Percentiles rank a stretch among this genome's conserved stretches.
phyloP scores from a whole-genome alignment of 2,888 invertebrate genomes.

The Eupithecia subumbrata region DNA sequence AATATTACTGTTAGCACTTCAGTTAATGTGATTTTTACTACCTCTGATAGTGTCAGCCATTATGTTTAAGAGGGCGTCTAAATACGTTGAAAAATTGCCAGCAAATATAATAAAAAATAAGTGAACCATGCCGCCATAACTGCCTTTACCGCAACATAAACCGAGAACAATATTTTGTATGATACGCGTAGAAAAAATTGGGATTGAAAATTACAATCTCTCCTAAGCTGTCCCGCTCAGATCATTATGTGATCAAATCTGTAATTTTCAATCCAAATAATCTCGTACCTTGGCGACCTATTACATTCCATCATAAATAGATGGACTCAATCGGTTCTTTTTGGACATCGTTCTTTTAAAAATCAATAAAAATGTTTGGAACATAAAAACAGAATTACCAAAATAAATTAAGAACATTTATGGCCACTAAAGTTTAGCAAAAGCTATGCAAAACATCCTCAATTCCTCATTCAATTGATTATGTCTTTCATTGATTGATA shows the following conservation, averaged over 20 bases:
- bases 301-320: background rate
- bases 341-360: background rate
- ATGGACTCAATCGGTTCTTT: background rate
- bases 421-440: background rate
- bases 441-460: background rate
- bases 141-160: conserved; percentile 3
- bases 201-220: background rate
- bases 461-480: conserved; percentile 20
- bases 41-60: conserved; percentile 19
- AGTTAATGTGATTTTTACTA: conserved; percentile 35
- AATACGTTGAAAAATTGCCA: conserved; percentile 26
- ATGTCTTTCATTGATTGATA: conserved; percentile 23
- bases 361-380: background rate
- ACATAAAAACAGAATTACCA: background rate
- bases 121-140: background rate
- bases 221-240: too few species aligned
- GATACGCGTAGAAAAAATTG: background rate
- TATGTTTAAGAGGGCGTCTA: conserved; percentile 21
- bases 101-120: conserved; percentile 19
- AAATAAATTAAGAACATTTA: background rate
- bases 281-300: background rate
- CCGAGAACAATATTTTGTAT: background rate
- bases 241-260: background rate
- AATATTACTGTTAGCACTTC: conserved; percentile 39
- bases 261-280: background rate